Evolutionary conservation across 2,888 invertebrate species (phyloP).

Genomic region (Petrophora chlorosata): DNA sequence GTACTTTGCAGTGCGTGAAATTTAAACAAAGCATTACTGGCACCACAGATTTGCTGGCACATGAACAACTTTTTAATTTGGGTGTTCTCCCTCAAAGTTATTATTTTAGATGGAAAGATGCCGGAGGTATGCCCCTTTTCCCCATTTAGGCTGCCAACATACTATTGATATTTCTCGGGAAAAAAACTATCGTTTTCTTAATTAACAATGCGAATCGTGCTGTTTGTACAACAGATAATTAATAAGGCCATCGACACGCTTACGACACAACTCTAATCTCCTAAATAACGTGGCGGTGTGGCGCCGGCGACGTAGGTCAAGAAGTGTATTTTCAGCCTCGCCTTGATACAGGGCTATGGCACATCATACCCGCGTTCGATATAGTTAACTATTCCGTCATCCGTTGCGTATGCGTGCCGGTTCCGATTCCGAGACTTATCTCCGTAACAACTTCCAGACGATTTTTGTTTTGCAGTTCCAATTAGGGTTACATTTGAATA

Average conservation of each 20-base stretch:
- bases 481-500: conserved; percentile 14
- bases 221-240: conserved; percentile 33
- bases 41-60: conserved; percentile 13
- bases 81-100: conserved; percentile 9
- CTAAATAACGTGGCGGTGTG: conserved; percentile 60
- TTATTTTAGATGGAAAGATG: conserved; percentile 10
- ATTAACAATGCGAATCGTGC: conserved; percentile 15
- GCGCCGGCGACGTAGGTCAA: conserved; percentile 75
- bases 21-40: neutral
- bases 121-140: conserved; percentile 4
- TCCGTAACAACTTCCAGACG: conserved; percentile 41
- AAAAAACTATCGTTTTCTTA: conserved; percentile 4
- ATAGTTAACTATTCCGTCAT: conserved; percentile 79
- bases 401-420: conserved; percentile 36
- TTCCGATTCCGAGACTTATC: conserved; percentile 35
- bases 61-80: conserved; percentile 4
- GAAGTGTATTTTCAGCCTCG: conserved; percentile 77
- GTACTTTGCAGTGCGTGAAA: neutral
- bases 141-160: neutral
- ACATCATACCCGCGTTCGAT: conserved; percentile 72
- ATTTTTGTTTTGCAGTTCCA: conserved; percentile 14
- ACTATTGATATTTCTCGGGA: neutral
- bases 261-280: conserved; percentile 55
- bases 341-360: conserved; percentile 81
- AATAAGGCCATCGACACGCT: conserved; percentile 59